Conservation (phyloP, 1,140 invertebrate species). For the Drosophila bocqueti region DNA sequence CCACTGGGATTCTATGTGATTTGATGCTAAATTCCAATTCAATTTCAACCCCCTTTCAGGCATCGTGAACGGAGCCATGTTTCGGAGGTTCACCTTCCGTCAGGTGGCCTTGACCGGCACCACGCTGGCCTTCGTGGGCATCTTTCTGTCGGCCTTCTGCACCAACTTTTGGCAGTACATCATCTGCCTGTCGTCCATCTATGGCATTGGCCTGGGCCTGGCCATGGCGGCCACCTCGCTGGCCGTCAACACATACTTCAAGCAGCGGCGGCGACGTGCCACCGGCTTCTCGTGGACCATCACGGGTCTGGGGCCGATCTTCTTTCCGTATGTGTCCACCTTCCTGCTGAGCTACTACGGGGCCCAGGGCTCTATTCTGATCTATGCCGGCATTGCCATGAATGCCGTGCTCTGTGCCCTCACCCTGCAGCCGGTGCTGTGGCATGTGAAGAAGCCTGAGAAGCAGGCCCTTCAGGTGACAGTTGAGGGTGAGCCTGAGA, state of each 20-base stretch:
- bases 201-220: conserved; percentile 87
- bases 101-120: conserved; percentile 73
- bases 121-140: conserved; percentile 54
- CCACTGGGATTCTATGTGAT: too few relatives aligned
- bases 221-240: conserved; percentile 87
- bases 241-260: conserved; percentile 88
- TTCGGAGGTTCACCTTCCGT: conserved; percentile 71
- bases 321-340: conserved; percentile 87
- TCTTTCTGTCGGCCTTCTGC: conserved; percentile 68
- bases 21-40: background rate
- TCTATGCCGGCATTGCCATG: conserved; percentile 87
- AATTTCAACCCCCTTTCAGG: conserved; percentile 27
- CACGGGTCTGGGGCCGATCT: conserved; percentile 87
- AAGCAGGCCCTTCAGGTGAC: background rate
- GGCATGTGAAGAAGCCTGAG: conserved; percentile 85
- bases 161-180: conserved; percentile 70
- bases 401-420: conserved; percentile 87
- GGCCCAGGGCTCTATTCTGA: conserved; percentile 86
- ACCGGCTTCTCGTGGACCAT: conserved; percentile 87
- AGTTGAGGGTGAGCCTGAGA: background rate
- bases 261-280: conserved; percentile 86
- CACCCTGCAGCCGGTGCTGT: conserved; percentile 87
- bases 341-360: conserved; percentile 86
- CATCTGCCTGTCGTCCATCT: conserved; percentile 59
- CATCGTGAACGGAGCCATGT: conserved; percentile 79